Base-by-base conservation (phyloP, 2,888 invertebrate genomes). In the Helicoverpa assulta region DNA sequence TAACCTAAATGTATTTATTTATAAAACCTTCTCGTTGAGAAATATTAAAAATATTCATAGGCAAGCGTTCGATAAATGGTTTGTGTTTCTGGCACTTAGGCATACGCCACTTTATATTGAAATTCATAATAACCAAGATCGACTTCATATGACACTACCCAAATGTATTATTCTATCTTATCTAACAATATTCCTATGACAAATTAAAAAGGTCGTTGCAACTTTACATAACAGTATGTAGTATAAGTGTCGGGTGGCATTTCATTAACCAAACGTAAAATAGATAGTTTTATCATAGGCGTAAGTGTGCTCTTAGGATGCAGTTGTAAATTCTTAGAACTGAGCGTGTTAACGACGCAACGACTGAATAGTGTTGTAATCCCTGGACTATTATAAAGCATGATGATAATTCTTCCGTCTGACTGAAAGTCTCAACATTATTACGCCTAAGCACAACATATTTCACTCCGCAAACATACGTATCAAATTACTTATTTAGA, bases 321-420 rank as follows among this genome's bases (percentile, higher is more conserved):
- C 61, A 64, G 66, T 67, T 69, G 53, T 66, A 56, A 65, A 57
- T 55, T 56, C 14, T 69, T 69, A 73, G 66, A 67, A 62, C 29
- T 71, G 52, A 75, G 83, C 83, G 85, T 76, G 67, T 72, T 70
- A 61, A 67, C 47, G 68, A 71, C 81, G 85, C 82, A 64, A 76
- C 56, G 85, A 86, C 85, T 86, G 86, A 86, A 76, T 85, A 85
- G 83, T 76, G 71, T 76, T 79, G 63, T 85, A 81, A 81, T 76
- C 63, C 73, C 63, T 55, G 70, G 62, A 78, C 65, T 71, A 73
- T 57, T 71, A 40, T 70, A 73, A 47, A 78, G 64, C 72, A 69
- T 67, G 67, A 69, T 67, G 67, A 79, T 73, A 63, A 68, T 66
- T 65, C 66, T 71, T 80, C 67, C 80, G 68, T 81, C 73, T 70